These are phyloP conservation scores for Lissonota sp. DNA, from an alignment of 2,888 invertebrate genomes.

Conservation along the genomic window DNA sequence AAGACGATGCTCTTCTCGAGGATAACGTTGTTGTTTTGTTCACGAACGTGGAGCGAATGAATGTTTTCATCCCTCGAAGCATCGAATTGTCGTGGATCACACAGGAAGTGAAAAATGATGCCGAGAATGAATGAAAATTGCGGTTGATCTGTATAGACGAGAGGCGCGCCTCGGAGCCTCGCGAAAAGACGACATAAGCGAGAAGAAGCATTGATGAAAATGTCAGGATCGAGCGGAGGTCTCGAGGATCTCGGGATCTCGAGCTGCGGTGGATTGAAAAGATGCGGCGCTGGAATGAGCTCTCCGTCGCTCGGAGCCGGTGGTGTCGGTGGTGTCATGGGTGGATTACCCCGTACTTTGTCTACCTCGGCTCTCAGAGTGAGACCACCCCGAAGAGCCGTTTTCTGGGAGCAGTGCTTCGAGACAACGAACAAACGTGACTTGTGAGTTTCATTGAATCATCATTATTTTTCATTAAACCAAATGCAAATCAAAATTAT, in stretches of 20 bases:
- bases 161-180: slow-evolving; percentile 28
- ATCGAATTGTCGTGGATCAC: too few relatives aligned
- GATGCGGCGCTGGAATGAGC: slow-evolving; percentile 85
- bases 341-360: slow-evolving; percentile 88
- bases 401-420: slow-evolving; percentile 95
- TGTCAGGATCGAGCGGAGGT: slow-evolving; percentile 79
- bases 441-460: slow-evolving; percentile 86
- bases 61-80: too few relatives aligned
- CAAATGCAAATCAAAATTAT: too few relatives aligned
- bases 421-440: slow-evolving; percentile 88
- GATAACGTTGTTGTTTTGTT: too few relatives aligned
- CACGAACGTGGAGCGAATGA: too few relatives aligned
- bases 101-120: too few relatives aligned
- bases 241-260: slow-evolving; percentile 72
- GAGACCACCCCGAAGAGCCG: slow-evolving; percentile 88
- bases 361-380: slow-evolving; percentile 93
- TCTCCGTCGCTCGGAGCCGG: slow-evolving; percentile 80
- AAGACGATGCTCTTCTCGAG: too few relatives aligned
- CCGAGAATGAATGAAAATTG: too few relatives aligned
- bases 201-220: slow-evolving; percentile 66
- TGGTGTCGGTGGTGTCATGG: slow-evolving; percentile 72
- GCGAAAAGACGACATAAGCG: neutral
- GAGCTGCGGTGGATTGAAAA: slow-evolving; percentile 73
- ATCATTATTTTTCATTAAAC: too few relatives aligned
- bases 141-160: too few relatives aligned